Base-by-base conservation (phyloP, 2,113 vertebrate species). In the Melanotaenia duboulayi region DNA sequence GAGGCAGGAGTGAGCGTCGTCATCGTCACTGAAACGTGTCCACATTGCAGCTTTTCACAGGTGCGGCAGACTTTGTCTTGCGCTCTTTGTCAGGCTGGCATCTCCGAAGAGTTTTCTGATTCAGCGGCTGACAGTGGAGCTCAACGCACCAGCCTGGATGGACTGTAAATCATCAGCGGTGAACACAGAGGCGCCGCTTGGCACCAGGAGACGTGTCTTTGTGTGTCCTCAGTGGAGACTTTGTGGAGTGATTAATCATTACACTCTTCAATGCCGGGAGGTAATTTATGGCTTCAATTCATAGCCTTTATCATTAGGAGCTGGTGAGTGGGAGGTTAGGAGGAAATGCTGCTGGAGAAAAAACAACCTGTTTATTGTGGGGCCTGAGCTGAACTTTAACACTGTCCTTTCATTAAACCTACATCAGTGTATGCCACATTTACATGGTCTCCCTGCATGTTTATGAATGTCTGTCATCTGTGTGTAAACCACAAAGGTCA, bases 161-260 rank as follows among this genome's bases (percentile, higher is more conserved):
- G 13, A 32, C 82, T 76, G 84, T 88, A 86, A 90, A 90, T 89
- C 87, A 89, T 71, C 70, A 4, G n/a, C 22, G 5, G 61, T 23
- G 40, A 67, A 58, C 74, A 74, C 44, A 69, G 74, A 76, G 51
- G 17, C 59, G 73, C 81, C 14, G 80, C 44, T 74, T 79, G 82
- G 86, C 70, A 63, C 37, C 60, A 0, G 54, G 57, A 79, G 77
- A 74, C 74, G n/a, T 50, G 83, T 87, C 83, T 86, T 87, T 84
- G 83, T 80, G 80, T 87, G 79, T 81, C 83, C 76, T 78, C 73
- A 4, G 65, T 13, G 55, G 76, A 91, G 87, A 80, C 86, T 89
- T 83, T 65, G 56, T 68, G 80, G 72, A 68, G 86, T 90, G 89
- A 92, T 92, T 92, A 84, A 92, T 94, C 91, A 92, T 85, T 75